phyloP scores from a whole-genome alignment of 1,140 invertebrate genomes.

The Drosophila cardini region DNA sequence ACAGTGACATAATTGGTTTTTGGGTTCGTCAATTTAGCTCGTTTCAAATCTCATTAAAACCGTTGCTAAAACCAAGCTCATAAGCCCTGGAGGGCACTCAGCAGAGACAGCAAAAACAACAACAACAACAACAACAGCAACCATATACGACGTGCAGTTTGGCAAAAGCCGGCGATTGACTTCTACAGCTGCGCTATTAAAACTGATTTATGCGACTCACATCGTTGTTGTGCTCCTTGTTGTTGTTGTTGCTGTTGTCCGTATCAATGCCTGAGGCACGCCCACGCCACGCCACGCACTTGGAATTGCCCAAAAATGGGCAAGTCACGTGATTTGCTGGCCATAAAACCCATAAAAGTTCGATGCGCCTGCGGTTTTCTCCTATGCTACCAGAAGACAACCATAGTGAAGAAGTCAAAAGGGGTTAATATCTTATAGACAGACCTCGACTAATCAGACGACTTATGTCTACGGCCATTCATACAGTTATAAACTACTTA shows the following conservation, averaged over 20 bases:
- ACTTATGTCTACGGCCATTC: constrained; percentile 51
- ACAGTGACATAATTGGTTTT: constrained; percentile 51
- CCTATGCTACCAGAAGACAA: not conserved
- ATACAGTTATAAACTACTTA: constrained; percentile 51
- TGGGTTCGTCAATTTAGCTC: constrained; percentile 45
- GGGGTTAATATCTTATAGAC: constrained; percentile 42
- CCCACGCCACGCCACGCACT: constrained; percentile 47
- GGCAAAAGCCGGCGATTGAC: constrained; percentile 45
- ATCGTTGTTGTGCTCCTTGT: constrained; percentile 5
- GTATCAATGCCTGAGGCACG: constrained; percentile 54
- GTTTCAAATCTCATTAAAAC: constrained; percentile 72
- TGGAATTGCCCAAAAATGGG: constrained; percentile 66
- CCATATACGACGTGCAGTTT: constrained; percentile 38
- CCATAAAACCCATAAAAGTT: constrained; percentile 69
- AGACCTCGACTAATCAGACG: constrained; percentile 52
- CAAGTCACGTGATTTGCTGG: constrained; percentile 78
- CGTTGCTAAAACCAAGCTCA: constrained; percentile 51
- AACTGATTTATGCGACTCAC: constrained; percentile 69
- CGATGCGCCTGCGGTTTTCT: constrained; percentile 53
- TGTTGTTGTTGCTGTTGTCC: constrained; percentile 4
- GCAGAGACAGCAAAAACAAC: constrained; percentile 12
- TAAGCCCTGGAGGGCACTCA: constrained; percentile 7
- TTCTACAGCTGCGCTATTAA: constrained; percentile 75
- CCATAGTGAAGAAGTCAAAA: constrained; percentile 10
- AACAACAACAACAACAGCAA: not conserved